A percentile compares a stretch with the other conserved stretches of the same genome.
These are phyloP conservation scores for Cryptotis parvus DNA, from an alignment of 2,113 vertebrate genomes.

Conservation along the genomic window DNA sequence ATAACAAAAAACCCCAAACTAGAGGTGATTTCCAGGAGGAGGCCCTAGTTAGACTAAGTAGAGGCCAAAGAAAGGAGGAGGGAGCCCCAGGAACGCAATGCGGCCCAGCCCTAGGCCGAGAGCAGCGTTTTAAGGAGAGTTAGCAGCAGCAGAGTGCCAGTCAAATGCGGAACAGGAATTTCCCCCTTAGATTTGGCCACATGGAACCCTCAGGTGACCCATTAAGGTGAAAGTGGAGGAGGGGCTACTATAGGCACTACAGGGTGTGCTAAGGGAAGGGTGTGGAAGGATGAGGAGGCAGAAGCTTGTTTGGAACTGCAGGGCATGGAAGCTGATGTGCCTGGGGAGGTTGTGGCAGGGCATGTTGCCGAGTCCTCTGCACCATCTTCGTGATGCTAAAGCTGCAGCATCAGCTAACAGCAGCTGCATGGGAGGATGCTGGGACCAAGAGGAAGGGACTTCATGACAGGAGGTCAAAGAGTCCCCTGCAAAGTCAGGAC, in stretches of 20 bases:
- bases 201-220: constrained; percentile 12
- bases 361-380: background rate
- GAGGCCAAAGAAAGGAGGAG: background rate
- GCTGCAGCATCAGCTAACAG: background rate
- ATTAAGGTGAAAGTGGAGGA: background rate
- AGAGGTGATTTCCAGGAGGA: background rate
- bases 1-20: too few species aligned
- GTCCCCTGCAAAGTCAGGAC: background rate
- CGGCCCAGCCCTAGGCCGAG: background rate
- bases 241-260: background rate
- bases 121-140: constrained; percentile 9
- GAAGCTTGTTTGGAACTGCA: background rate
- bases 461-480: background rate
- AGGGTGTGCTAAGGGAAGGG: background rate
- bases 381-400: background rate
- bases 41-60: background rate
- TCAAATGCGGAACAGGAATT: constrained; percentile 31
- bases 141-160: background rate
- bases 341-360: background rate
- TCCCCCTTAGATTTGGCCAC: constrained; percentile 30
- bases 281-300: background rate
- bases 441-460: background rate
- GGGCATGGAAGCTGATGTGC: background rate
- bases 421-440: background rate
- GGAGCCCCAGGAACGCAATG: background rate